Base-by-base conservation (phyloP, 2,113 vertebrate genomes). In the Drymodes brunneopygia region DNA sequence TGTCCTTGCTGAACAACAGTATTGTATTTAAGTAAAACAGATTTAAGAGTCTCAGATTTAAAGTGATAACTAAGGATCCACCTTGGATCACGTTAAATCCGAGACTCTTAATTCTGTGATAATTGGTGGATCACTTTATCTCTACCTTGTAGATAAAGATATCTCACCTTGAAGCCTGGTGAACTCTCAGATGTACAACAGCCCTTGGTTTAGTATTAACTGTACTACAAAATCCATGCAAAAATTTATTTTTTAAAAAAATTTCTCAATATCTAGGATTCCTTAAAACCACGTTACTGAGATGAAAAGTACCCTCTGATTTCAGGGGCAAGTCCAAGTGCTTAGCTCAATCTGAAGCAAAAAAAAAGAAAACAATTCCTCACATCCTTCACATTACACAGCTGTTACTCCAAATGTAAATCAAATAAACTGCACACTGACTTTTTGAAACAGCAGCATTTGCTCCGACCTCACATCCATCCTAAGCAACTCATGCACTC, bases 111-210 rank as follows among this genome's bases (percentile, higher is more conserved):
- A 91, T 75, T 62, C 90, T 81, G 58, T 69, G 65, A 56, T 91
- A 94, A 94, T 64, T 94, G 73, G 51, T 58, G 24, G 35, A 87
- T 94, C 73, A 16, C 90, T 95, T 92, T 92, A 91, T 92, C 81
- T 90, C 70, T 89, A 23, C 95, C 90, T 71, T 85, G 73, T 70
- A 90, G 92, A 81, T 89, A 79, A 93, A 94, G 57, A 50, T 28
- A 75, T 2, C 66, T 93, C 81, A 92, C 88, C 65, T 65, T 85
- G 74, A 93, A 92, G 58, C n/a, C 23, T 69, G 53, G n/a, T 36
- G 31, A 84, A 47, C 65, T 89, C 38, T 33, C 33, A 78, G 69
- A 81, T 15, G 13, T 18, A 56, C 48, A 71, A 27, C 3, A 78
- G 57, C 48, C 70, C 77, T 45, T 3, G 0, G 75, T 29, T 60